These are phyloP conservation scores for Chloroceryle amazona DNA, from an alignment of 2,797 vertebrate species.

Conservation along the genomic window DNA sequence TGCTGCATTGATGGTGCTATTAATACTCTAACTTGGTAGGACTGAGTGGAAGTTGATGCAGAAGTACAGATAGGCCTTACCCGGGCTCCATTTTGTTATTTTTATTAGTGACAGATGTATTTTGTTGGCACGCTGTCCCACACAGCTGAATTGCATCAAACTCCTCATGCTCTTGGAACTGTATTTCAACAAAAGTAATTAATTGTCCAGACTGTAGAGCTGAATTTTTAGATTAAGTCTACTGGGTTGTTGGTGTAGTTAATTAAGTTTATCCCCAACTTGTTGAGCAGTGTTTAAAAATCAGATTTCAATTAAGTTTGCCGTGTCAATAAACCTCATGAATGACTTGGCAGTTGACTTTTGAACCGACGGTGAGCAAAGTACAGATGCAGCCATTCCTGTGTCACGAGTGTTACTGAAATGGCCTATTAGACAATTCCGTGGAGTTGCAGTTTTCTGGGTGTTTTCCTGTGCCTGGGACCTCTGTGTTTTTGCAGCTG, in stretches of 20 bases:
- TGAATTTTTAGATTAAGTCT: not conserved
- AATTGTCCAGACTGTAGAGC: not conserved
- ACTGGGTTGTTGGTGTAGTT: not conserved
- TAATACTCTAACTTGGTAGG: constrained; percentile 15
- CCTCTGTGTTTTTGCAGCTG: not conserved
- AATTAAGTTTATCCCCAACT: not conserved
- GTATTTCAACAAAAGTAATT: not conserved
- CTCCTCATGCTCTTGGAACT: constrained; percentile 10
- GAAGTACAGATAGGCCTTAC: constrained; percentile 29
- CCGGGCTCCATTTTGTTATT: constrained; percentile 52
- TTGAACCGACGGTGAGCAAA: not conserved
- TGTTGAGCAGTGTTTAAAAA: constrained; percentile 43
- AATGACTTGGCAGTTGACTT: not conserved
- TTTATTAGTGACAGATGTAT: constrained; percentile 58
- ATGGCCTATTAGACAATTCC: not conserved
- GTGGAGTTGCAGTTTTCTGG: not conserved
- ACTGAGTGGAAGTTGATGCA: constrained; percentile 46
- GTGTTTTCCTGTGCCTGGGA: not conserved
- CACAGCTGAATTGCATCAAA: constrained; percentile 55
- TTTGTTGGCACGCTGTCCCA: constrained; percentile 19
- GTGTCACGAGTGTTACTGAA: fast-evolving
- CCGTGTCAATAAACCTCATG: constrained; percentile 3
- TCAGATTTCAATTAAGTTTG: not conserved
- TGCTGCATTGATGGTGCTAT: not conserved
- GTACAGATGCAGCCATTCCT: not conserved